Conservation (phyloP, 2,797 vertebrate species). For the Phataginus tetradactyla region DNA sequence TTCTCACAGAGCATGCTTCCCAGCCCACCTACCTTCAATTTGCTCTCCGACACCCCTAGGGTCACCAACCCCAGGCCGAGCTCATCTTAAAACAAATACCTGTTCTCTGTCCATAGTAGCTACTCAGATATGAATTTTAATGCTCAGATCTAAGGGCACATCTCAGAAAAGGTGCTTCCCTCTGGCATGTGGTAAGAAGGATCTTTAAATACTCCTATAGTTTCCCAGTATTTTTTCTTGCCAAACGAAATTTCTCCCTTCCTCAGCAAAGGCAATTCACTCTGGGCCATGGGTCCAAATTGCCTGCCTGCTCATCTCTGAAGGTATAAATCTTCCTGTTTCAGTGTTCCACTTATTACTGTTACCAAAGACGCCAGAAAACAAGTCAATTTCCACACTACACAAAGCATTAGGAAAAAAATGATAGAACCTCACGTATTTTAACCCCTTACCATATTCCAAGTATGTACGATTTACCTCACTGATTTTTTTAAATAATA, state of each 20-base stretch:
- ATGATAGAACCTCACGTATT: neutral
- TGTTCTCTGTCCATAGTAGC: neutral
- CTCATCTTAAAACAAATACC: neutral
- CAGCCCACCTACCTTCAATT: neutral
- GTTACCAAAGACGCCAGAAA: slow-evolving; percentile 45
- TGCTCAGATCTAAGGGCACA: neutral
- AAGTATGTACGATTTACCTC: neutral
- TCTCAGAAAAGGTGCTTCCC: neutral
- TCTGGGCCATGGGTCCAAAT: neutral
- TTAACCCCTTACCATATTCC: neutral
- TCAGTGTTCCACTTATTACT: neutral
- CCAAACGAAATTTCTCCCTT: neutral
- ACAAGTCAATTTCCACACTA: neutral
- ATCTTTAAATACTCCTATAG: neutral
- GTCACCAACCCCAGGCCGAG: neutral
- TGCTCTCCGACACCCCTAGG: neutral
- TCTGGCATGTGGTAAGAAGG: neutral
- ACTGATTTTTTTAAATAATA: neutral
- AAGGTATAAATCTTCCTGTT: neutral
- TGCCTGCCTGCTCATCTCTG: neutral
- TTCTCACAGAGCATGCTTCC: neutral
- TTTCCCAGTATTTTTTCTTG: neutral
- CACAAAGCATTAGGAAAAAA: slow-evolving; percentile 1
- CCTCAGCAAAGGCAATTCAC: slow-evolving; percentile 1
- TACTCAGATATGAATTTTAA: neutral